These are phyloP conservation scores for Aurelia sp. DNA, from an alignment of 30 jellyfish, hydroid and myxozoan species.

Conservation along the genomic window DNA sequence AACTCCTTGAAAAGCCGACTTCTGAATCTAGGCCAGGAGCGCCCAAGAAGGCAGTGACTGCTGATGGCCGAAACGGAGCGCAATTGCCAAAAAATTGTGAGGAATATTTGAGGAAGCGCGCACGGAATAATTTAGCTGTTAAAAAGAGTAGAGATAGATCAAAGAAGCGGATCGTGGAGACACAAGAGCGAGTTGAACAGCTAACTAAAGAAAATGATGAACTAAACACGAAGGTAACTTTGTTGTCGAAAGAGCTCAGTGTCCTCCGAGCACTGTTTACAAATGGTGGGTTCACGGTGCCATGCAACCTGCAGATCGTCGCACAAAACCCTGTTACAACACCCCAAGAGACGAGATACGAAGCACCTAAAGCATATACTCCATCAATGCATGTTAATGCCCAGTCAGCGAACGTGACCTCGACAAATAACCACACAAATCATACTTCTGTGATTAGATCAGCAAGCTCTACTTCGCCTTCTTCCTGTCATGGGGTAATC, in stretches of 20 bases:
- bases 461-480: slow-evolving; percentile 43
- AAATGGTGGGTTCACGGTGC: slow-evolving; percentile 97
- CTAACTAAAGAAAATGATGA: slow-evolving; percentile 91
- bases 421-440: slow-evolving; percentile 1
- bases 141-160: slow-evolving; percentile 96
- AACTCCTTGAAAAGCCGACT: no score
- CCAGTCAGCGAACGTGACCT: background rate
- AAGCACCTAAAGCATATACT: background rate
- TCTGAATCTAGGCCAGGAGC: no score
- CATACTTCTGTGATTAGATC: slow-evolving; percentile 68
- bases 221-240: slow-evolving; percentile 84
- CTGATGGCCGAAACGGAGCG: no score
- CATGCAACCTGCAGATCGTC: slow-evolving; percentile 87
- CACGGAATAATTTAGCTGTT: slow-evolving; percentile 92
- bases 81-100: slow-evolving; percentile 43
- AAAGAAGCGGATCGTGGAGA: slow-evolving; percentile 83
- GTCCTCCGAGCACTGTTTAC: slow-evolving; percentile 95
- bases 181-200: slow-evolving; percentile 96
- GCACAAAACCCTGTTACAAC: slow-evolving; percentile 57
- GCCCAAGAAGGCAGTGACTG: no score
- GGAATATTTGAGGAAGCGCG: slow-evolving; percentile 84
- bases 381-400: background rate
- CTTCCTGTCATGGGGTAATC: slow-evolving; percentile 76
- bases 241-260: slow-evolving; percentile 88
- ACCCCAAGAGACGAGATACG: slow-evolving; percentile 6